Evolutionary conservation across 2,113 vertebrate species (phyloP).

Genomic region (Psammodynastes pulverulentus): DNA sequence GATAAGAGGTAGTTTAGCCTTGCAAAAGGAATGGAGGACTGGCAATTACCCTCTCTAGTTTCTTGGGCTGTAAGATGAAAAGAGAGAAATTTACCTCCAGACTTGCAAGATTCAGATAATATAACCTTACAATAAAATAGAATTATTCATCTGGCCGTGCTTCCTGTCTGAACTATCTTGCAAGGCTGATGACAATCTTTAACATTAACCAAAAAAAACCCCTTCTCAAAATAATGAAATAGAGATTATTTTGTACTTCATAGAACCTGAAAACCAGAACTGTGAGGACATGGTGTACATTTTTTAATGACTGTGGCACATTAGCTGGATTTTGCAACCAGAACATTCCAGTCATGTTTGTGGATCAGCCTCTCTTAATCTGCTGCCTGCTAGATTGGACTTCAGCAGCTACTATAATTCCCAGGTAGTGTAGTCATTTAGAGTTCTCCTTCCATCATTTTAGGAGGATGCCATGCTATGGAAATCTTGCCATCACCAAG

Average conservation of each 20-base stretch:
- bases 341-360: not conserved
- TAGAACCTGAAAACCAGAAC: constrained; percentile 1
- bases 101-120: not conserved
- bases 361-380: not conserved
- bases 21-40: not conserved
- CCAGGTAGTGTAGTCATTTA: not conserved
- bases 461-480: not conserved
- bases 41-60: not conserved
- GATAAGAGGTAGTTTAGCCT: not conserved
- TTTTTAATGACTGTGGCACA: not conserved
- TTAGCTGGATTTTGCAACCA: not conserved
- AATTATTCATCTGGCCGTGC: not conserved
- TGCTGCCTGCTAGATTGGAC: not conserved
- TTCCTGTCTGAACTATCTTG: not conserved
- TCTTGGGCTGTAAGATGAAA: not conserved
- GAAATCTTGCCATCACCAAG: not conserved
- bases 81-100: not conserved
- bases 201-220: constrained; percentile 1
- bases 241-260: constrained; percentile 2
- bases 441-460: not conserved
- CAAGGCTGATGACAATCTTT: constrained; percentile 37
- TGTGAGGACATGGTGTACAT: constrained; percentile 11
- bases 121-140: not conserved
- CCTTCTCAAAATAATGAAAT: not conserved
- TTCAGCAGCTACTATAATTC: not conserved